Conservation (phyloP, 2,113 vertebrate genomes). For the Toxostoma redivivum region DNA sequence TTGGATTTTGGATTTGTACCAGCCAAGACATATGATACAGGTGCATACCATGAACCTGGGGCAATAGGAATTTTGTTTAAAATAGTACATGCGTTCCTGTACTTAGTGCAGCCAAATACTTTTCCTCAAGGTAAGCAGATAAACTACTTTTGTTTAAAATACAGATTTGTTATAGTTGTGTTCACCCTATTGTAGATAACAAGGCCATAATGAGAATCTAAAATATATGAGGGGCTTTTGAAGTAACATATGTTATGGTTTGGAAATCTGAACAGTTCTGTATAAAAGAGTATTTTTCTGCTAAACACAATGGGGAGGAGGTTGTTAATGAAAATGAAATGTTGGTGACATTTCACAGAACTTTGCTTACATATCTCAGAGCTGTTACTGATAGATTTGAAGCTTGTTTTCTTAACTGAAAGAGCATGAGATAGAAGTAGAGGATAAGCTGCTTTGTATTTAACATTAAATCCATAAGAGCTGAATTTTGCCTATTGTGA, state of each 20-base stretch:
- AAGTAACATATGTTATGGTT: neutral
- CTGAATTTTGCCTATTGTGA: neutral
- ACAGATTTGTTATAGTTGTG: neutral
- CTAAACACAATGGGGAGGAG: neutral
- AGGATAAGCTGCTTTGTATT: neutral
- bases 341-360: neutral
- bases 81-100: conserved; percentile 83
- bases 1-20: conserved; percentile 89
- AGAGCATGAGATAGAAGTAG: neutral
- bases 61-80: conserved; percentile 85
- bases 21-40: conserved; percentile 82
- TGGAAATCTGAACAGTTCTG: neutral
- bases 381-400: neutral
- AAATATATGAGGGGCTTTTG: neutral
- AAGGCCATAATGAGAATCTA: neutral
- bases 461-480: neutral
- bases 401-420: neutral
- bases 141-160: neutral
- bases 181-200: neutral
- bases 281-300: neutral
- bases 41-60: conserved; percentile 81
- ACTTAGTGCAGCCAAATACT: conserved; percentile 84
- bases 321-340: neutral
- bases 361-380: neutral
- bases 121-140: conserved; percentile 88